phyloP scores from a whole-genome alignment of 2,888 invertebrate genomes.

The Agrochola litura region DNA sequence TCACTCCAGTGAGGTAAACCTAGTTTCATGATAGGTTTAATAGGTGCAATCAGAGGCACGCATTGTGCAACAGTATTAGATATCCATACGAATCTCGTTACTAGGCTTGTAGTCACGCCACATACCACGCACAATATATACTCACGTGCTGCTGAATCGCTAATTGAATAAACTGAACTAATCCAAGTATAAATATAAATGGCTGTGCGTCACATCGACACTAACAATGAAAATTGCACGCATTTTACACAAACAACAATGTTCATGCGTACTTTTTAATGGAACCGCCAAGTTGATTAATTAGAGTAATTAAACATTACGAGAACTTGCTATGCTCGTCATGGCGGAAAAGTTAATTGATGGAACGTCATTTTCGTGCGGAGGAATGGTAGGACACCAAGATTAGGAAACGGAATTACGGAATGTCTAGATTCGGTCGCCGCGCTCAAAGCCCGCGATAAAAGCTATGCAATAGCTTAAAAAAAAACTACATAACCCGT shows the following conservation, averaged over 20 bases:
- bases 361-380: conserved; percentile 27
- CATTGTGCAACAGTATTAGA: conserved; percentile 52
- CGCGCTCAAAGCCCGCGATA: too few relatives aligned
- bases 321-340: conserved; percentile 20
- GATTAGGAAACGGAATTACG: conserved; percentile 44
- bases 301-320: conserved; percentile 47
- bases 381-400: conserved; percentile 18
- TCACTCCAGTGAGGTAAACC: conserved; percentile 35
- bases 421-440: too few relatives aligned
- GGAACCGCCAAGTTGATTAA: conserved; percentile 40
- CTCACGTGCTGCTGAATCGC: conserved; percentile 70
- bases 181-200: conserved; percentile 68
- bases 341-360: conserved; percentile 25
- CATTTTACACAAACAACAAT: conserved; percentile 47
- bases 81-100: conserved; percentile 65
- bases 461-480: too few relatives aligned
- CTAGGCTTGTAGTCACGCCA: conserved; percentile 65
- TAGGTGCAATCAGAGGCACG: conserved; percentile 59
- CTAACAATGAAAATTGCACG: conserved; percentile 57
- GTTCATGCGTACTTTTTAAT: conserved; percentile 32
- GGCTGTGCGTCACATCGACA: conserved; percentile 58
- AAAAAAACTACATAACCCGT: conserved; percentile 3
- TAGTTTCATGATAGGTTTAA: conserved; percentile 41
- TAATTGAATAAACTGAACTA: conserved; percentile 78
- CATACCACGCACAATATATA: conserved; percentile 66